A percentile compares a stretch with the other conserved stretches of the same genome.
phyloP scores from a whole-genome alignment of 1,140 invertebrate genomes.

The Sitodiplosis mosellana region DNA sequence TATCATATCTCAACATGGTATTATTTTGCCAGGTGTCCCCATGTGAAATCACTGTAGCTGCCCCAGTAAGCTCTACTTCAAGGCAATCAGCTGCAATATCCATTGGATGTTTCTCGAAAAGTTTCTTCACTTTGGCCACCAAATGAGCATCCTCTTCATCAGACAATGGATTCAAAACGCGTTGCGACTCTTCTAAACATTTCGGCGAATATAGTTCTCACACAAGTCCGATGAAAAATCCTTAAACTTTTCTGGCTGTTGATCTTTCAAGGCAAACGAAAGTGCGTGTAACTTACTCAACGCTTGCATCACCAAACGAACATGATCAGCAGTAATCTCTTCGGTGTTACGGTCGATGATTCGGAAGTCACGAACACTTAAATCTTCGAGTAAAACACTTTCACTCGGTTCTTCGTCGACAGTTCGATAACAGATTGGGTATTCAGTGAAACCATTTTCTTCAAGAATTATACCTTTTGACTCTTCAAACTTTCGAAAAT shows the following conservation, averaged over 20 bases:
- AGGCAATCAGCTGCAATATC: neutral
- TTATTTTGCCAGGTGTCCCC: slow-evolving; percentile 17
- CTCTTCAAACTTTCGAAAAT: slow-evolving; percentile 10
- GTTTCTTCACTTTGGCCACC: neutral
- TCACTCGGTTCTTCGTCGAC: slow-evolving; percentile 12
- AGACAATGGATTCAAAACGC: neutral
- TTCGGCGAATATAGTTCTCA: slow-evolving; percentile 2
- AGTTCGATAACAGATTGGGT: slow-evolving; percentile 10
- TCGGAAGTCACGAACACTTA: slow-evolving; percentile 19
- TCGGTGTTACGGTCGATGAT: slow-evolving; percentile 12
- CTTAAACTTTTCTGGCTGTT: slow-evolving; percentile 14
- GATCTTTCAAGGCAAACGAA: slow-evolving; percentile 17
- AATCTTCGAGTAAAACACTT: slow-evolving; percentile 23
- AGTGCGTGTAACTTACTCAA: slow-evolving; percentile 26
- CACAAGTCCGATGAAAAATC: slow-evolving; percentile 6
- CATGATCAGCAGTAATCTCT: slow-evolving; percentile 21
- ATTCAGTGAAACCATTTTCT: slow-evolving; percentile 10
- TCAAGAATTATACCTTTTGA: slow-evolving; percentile 5
- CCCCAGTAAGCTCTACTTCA: neutral
- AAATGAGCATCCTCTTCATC: neutral
- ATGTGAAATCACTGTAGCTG: neutral
- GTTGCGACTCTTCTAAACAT: neutral
- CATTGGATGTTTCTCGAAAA: neutral
- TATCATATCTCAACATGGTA: slow-evolving; percentile 12
- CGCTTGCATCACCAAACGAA: slow-evolving; percentile 15